These are phyloP conservation scores for Epinotia ramella DNA, from an alignment of 2,888 invertebrate species.

Conservation along the genomic window DNA sequence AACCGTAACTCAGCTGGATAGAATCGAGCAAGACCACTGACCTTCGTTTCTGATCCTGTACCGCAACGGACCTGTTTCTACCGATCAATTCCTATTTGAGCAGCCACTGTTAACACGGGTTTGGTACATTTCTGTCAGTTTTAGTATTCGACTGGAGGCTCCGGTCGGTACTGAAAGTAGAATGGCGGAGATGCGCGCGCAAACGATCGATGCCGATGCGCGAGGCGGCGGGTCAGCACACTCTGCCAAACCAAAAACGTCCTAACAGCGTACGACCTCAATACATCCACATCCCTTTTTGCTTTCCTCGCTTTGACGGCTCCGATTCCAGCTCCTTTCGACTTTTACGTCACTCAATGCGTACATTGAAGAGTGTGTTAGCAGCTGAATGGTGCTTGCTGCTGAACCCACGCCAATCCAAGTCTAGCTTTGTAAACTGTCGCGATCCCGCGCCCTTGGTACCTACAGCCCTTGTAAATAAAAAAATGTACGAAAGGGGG, in stretches of 20 bases:
- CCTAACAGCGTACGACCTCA: not conserved
- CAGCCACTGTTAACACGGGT: slow-evolving; percentile 74
- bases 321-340: slow-evolving; percentile 68
- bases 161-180: slow-evolving; percentile 68
- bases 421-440: slow-evolving; percentile 30
- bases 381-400: slow-evolving; percentile 61
- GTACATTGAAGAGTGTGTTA: slow-evolving; percentile 76
- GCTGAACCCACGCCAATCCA: slow-evolving; percentile 42
- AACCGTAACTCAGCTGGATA: not conserved
- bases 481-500: slow-evolving; percentile 23
- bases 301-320: slow-evolving; percentile 44
- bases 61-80: slow-evolving; percentile 51
- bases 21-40: slow-evolving; percentile 55
- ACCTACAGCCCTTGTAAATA: slow-evolving; percentile 31
- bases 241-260: not conserved
- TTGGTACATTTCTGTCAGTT: slow-evolving; percentile 81
- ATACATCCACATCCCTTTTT: slow-evolving; percentile 9
- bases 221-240: slow-evolving; percentile 69
- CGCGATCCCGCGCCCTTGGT: not conserved
- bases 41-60: slow-evolving; percentile 57
- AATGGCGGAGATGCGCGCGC: slow-evolving; percentile 80
- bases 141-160: slow-evolving; percentile 73
- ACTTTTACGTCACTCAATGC: slow-evolving; percentile 82
- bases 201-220: slow-evolving; percentile 81
- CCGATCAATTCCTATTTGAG: slow-evolving; percentile 56